Base-by-base conservation (phyloP, 2,888 invertebrate species). In the Sminthurinus aureus region DNA sequence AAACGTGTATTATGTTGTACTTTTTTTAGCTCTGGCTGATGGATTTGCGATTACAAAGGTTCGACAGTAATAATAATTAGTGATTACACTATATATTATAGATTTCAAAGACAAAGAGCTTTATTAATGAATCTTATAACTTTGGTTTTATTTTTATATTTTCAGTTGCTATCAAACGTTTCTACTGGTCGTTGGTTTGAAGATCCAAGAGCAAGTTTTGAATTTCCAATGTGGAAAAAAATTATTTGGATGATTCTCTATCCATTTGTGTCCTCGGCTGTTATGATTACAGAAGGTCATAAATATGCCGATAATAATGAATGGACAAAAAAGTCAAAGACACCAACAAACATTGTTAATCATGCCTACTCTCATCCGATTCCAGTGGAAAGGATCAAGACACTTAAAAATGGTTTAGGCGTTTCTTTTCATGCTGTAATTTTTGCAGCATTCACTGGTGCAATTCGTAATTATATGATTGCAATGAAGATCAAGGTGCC, bases 401-500 rank as follows among this genome's bases (percentile, higher is more conserved):
- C n/a, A n/a, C 58, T 76, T 50, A 76, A 76, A 52, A 76, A 76
- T 22, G 22, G 6, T 11, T 24, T 50, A 38, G 52, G 22, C 11
- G 51, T 51, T 8, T 22, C 58, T 4, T 58, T 76, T 22, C 76
- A 76, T 11, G 9, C 58, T 24, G 76, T 76, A 15, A 22, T 76
- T 24, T 76, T 52, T n/a, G 24, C 76, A n/a, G 58, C 58, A 11
- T 76, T 76, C 20, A 22, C 76, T 4, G 76, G 58, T 0, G 76
- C 22, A n/a, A 20, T 76, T 22, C 51, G 76, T 13, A 76, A 76
- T 52, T 76, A 58, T 50, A 76, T 76, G 76, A 52, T 76, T 20
- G 58, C 58, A 11, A 20, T 11, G 1, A 51, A 51, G 22, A 58
- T 20, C 15, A 20, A 22, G 0, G 58, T 76, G 0, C 76, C 76